A percentile compares a stretch with the other conserved stretches of the same genome.
Conservation (phyloP, 2,888 invertebrate genomes). For the Ennomos quercinarius region DNA sequence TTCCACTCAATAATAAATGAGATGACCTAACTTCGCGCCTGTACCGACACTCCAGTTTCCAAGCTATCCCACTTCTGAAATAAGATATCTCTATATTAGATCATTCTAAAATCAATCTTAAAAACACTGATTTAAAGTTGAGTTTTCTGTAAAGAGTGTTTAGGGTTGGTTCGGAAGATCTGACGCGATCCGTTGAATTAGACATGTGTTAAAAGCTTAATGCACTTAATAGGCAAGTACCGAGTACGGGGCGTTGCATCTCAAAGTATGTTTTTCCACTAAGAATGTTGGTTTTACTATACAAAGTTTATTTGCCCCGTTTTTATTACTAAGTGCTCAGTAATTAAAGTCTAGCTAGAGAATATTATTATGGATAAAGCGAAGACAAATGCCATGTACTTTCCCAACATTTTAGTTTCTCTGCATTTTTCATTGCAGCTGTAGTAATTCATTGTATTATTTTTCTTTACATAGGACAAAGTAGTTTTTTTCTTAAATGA, state of each 20-base stretch:
- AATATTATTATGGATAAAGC: background rate
- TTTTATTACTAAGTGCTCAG: slow-evolving; percentile 2
- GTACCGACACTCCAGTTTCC: slow-evolving; percentile 71
- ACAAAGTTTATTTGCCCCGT: slow-evolving; percentile 16
- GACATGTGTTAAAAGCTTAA: slow-evolving; percentile 82
- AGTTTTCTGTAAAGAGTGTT: slow-evolving; percentile 26
- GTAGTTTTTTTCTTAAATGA: no score
- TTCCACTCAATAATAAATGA: slow-evolving; percentile 83
- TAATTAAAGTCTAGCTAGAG: background rate
- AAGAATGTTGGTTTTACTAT: slow-evolving; percentile 44
- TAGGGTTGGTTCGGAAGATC: slow-evolving; percentile 44
- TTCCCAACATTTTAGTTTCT: no score
- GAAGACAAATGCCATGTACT: background rate
- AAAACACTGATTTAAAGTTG: slow-evolving; percentile 31
- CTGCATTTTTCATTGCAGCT: no score
- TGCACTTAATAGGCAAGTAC: slow-evolving; percentile 73
- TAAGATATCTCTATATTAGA: slow-evolving; percentile 51
- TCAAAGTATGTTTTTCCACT: slow-evolving; percentile 51
- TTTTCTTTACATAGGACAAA: no score
- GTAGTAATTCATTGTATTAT: no score
- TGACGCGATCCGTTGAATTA: slow-evolving; percentile 69
- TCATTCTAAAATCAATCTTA: slow-evolving; percentile 47
- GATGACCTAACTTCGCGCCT: slow-evolving; percentile 79
- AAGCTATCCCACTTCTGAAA: slow-evolving; percentile 64
- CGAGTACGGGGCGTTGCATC: slow-evolving; percentile 52